Evolutionary conservation across 2,888 invertebrate genomes (phyloP).

Genomic region (Allolobophora icterica): DNA sequence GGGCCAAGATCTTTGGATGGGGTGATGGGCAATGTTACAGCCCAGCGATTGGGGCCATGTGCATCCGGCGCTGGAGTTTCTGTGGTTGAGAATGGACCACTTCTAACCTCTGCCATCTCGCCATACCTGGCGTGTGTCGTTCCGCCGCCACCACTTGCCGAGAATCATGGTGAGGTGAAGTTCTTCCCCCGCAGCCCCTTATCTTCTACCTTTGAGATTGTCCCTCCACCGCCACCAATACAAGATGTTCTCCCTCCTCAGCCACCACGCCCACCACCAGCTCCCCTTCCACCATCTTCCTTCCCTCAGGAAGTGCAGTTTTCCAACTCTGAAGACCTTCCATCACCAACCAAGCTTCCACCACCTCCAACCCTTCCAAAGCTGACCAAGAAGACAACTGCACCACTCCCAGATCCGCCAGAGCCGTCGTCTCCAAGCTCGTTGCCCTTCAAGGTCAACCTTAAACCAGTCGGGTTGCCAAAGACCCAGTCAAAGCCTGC

Average conservation of each 20-base stretch:
- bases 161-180: not conserved
- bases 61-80: not conserved
- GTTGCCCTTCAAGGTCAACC: constrained; percentile 17
- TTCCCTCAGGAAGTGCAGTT: constrained; percentile 2
- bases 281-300: constrained; percentile 8
- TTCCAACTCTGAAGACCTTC: not conserved
- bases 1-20: not conserved
- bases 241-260: not conserved
- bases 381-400: constrained; percentile 6
- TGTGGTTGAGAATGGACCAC: not conserved
- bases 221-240: constrained; percentile 34
- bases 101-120: not conserved
- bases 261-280: not conserved
- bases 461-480: not conserved
- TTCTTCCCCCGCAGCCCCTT: not conserved
- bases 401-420: not conserved
- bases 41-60: not conserved
- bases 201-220: not conserved
- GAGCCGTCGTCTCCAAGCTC: not conserved
- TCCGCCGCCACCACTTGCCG: constrained; percentile 25
- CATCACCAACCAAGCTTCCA: constrained; percentile 30
- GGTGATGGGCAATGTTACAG: too few species aligned
- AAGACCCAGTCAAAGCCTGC: not conserved
- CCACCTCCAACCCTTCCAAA: constrained; percentile 34
- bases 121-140: constrained; percentile 9